Percentiles rank a stretch among this genome's conserved stretches.
Conservation (phyloP, 2,113 vertebrate genomes). For the Antechinus stuartii region DNA sequence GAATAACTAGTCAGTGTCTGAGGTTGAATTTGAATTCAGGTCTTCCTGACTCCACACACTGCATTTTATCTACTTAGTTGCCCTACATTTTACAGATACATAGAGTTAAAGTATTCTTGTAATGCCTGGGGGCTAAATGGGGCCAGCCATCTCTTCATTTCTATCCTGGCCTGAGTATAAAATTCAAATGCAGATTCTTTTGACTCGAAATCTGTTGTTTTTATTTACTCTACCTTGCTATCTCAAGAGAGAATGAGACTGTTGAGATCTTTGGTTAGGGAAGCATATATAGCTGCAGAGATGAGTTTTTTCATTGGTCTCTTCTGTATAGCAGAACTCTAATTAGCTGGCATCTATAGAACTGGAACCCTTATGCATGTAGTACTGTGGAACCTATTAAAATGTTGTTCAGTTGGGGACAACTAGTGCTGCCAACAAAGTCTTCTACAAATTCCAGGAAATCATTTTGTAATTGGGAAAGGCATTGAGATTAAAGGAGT, state of each 20-base stretch:
- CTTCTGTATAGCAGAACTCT: background rate
- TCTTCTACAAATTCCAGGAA: background rate
- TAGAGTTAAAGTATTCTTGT: background rate
- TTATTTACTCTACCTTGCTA: background rate
- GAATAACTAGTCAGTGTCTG: too few species aligned
- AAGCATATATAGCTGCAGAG: background rate
- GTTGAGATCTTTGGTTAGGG: background rate
- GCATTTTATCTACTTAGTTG: too few species aligned
- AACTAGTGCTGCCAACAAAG: background rate
- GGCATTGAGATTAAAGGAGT: background rate
- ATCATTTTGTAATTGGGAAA: background rate
- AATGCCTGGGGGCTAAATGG: background rate
- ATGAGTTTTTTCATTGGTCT: background rate
- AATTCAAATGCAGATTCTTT: background rate
- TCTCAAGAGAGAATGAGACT: background rate
- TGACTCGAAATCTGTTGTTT: background rate
- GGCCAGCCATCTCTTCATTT: background rate
- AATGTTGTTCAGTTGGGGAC: conserved; percentile 32
- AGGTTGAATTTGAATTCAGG: too few species aligned
- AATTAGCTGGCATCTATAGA: background rate
- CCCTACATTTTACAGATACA: background rate
- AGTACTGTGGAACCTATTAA: background rate
- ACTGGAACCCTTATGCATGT: background rate
- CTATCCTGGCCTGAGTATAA: background rate
- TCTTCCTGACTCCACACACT: too few species aligned